Conservation (phyloP, 2,113 vertebrate genomes). For the western clawed frog (Xenopus tropicalis) region UCB_Xtro_10.0 CM004448.2:39327501-39328000, state of each 20-base stretch:
- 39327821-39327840: constrained; percentile 99
- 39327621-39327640: constrained; percentile 79
- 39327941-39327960: constrained; percentile 81
- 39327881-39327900: constrained; percentile 98
- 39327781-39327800: constrained; percentile 99
- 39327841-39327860: constrained; percentile 99
- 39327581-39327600: constrained; percentile 84
- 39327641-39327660: constrained; percentile 86
- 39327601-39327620: constrained; percentile 83
- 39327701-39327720: constrained; percentile 82
- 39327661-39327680: constrained; percentile 79
- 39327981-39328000: constrained; percentile 86
- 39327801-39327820: constrained; percentile 97
- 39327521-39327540: constrained; percentile 92
- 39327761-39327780: constrained; percentile 83
- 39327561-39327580: constrained; percentile 84
- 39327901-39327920: constrained; percentile 98
- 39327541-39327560: constrained; percentile 87
- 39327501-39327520: constrained; percentile 84
- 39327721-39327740: constrained; percentile 84
- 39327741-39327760: constrained; percentile 91
- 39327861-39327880: constrained; percentile 99
- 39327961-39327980: constrained; percentile 87
- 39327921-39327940: constrained; percentile 95
- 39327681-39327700: constrained; percentile 83